Percentiles rank a stretch among this genome's conserved stretches.
Conservation (phyloP, 2,113 vertebrate species). For the Marcusenius ussheri region DNA sequence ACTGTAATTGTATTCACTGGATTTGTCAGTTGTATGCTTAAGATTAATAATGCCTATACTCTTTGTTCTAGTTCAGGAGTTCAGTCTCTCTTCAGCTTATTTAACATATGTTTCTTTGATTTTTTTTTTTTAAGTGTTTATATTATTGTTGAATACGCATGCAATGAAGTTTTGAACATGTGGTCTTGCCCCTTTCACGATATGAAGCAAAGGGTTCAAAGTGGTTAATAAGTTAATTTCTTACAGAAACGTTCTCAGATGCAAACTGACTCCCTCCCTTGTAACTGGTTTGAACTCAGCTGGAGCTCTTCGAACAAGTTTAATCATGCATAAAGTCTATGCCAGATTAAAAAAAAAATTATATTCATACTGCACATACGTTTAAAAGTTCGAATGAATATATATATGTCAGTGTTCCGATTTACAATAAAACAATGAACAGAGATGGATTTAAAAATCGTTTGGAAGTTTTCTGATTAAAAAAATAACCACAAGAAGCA, state of each 20-base stretch:
- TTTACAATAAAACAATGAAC: too few species aligned
- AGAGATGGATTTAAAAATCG: too few species aligned
- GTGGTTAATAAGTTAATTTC: background rate
- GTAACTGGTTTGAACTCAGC: background rate
- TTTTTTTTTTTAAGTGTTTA: background rate
- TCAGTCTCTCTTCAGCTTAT: background rate
- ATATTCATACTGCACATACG: too few species aligned
- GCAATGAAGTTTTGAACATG: background rate
- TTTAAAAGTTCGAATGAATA: too few species aligned
- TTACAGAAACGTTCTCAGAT: background rate
- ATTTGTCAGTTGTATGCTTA: background rate
- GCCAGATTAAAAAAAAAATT: too few species aligned
- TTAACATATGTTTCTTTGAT: background rate
- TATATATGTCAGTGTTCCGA: too few species aligned
- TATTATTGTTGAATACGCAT: background rate
- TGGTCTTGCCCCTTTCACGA: background rate
- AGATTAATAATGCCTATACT: background rate
- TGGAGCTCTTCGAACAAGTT: background rate
- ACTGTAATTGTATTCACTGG: background rate
- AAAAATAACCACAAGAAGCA: background rate
- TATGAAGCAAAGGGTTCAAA: background rate
- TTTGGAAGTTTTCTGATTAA: too few species aligned
- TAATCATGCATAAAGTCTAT: background rate
- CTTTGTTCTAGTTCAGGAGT: background rate
- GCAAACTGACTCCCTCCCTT: background rate